Conservation (phyloP, 2,888 invertebrate species). For the Megamerina dolium region DNA sequence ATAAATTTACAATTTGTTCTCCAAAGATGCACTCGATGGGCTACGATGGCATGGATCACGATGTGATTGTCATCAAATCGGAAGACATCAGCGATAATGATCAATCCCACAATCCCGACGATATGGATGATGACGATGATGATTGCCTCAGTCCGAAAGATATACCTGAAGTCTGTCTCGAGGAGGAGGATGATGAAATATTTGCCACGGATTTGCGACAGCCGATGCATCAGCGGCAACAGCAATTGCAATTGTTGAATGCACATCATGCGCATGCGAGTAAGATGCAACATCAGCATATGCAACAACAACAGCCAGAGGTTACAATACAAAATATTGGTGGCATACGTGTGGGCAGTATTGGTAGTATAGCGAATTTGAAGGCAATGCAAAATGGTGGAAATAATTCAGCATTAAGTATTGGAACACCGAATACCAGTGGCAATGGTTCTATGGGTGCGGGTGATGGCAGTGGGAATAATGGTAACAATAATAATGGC, state of each 20-base stretch:
- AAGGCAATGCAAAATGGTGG: conserved; percentile 33
- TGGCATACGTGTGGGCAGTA: conserved; percentile 35
- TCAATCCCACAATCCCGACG: conserved; percentile 39
- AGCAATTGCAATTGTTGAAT: conserved; percentile 18
- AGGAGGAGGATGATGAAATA: conserved; percentile 44
- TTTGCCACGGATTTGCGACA: conserved; percentile 40
- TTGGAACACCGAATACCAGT: conserved; percentile 14
- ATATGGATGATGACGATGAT: conserved; percentile 39
- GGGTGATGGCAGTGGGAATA: conserved; percentile 4
- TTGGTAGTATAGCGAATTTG: conserved; percentile 39
- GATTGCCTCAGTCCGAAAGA: conserved; percentile 46
- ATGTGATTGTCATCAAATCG: conserved; percentile 47
- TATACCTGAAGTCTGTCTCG: conserved; percentile 46
- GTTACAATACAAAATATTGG: conserved; percentile 36
- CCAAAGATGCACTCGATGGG: too few relatives aligned
- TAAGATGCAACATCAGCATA: conserved; percentile 5
- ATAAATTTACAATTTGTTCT: too few relatives aligned
- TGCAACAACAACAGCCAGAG: conserved; percentile 26
- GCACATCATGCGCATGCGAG: conserved; percentile 16
- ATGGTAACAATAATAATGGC: conserved; percentile 12
- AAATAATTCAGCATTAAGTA: conserved; percentile 14
- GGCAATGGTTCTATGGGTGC: conserved; percentile 11
- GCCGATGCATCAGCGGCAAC: conserved; percentile 13
- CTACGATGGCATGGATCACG: conserved; percentile 42
- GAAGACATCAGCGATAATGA: conserved; percentile 49